A percentile compares a stretch with the other conserved stretches of the same genome.
phyloP scores from a whole-genome alignment of 2,888 invertebrate genomes.

The Lymantria dispar region DNA sequence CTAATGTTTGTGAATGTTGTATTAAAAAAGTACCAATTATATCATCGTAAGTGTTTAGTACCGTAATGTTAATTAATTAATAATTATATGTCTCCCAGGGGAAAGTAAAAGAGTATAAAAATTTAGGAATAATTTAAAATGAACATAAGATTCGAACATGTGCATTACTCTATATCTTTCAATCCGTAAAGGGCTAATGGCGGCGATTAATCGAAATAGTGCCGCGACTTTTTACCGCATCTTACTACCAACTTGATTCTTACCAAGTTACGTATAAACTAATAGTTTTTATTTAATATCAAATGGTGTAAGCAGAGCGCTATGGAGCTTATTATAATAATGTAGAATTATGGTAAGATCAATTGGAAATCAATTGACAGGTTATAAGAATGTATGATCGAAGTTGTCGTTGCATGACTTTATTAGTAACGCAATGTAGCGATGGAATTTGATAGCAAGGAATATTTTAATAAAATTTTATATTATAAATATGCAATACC shows the following conservation, averaged over 20 bases:
- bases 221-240: conserved; percentile 38
- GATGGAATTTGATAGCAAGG: background rate
- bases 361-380: conserved; percentile 5
- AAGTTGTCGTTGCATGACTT: conserved; percentile 2
- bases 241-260: conserved; percentile 15
- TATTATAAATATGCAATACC: background rate
- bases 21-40: no score
- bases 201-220: conserved; percentile 43
- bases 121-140: no score
- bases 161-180: background rate
- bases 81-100: no score
- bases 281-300: conserved; percentile 13
- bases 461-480: no score
- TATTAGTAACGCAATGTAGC: conserved; percentile 2
- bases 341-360: conserved; percentile 2
- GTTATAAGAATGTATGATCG: conserved; percentile 1
- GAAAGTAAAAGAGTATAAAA: no score
- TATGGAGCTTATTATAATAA: background rate
- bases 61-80: no score
- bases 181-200: conserved; percentile 41
- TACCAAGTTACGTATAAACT: conserved; percentile 29
- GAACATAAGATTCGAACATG: no score
- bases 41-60: no score
- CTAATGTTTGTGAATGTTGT: no score
- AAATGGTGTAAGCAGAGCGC: background rate